These are phyloP conservation scores for Microchrysa polita DNA, from an alignment of 2,888 invertebrate genomes.

Conservation along the genomic window DNA sequence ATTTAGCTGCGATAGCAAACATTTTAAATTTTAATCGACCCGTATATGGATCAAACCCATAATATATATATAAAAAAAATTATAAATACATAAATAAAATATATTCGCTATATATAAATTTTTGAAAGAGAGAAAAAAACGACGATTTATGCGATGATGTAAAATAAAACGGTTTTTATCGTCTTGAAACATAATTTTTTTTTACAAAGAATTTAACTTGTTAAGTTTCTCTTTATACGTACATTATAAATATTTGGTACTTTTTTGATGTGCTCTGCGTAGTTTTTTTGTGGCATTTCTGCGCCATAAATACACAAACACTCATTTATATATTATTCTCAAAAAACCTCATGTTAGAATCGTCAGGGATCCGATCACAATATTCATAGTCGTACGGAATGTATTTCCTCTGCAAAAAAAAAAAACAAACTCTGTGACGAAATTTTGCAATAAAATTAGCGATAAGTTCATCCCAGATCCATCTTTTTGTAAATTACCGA, in stretches of 20 bases:
- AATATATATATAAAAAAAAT: constrained; percentile 20
- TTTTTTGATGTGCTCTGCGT: constrained; percentile 28
- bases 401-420: too few species aligned
- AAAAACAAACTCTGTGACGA: too few species aligned
- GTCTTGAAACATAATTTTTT: constrained; percentile 25
- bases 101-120: constrained; percentile 12
- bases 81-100: constrained; percentile 32
- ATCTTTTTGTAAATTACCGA: too few species aligned
- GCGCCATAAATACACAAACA: too few species aligned
- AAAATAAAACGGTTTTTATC: background rate
- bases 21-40: constrained; percentile 23
- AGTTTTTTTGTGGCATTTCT: constrained; percentile 15
- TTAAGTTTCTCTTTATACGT: constrained; percentile 30
- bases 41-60: background rate
- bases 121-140: too few species aligned
- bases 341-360: too few species aligned
- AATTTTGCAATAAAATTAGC: too few species aligned
- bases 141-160: background rate
- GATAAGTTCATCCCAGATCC: too few species aligned
- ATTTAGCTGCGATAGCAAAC: constrained; percentile 50
- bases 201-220: constrained; percentile 24
- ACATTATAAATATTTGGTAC: constrained; percentile 27
- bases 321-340: too few species aligned
- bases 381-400: too few species aligned
- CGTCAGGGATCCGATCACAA: too few species aligned